Evolutionary conservation across 2,113 vertebrate genomes (phyloP), one percentile per base, ranked within the genome.

Genomic region (Paracanthobrama guichenoti): DNA sequence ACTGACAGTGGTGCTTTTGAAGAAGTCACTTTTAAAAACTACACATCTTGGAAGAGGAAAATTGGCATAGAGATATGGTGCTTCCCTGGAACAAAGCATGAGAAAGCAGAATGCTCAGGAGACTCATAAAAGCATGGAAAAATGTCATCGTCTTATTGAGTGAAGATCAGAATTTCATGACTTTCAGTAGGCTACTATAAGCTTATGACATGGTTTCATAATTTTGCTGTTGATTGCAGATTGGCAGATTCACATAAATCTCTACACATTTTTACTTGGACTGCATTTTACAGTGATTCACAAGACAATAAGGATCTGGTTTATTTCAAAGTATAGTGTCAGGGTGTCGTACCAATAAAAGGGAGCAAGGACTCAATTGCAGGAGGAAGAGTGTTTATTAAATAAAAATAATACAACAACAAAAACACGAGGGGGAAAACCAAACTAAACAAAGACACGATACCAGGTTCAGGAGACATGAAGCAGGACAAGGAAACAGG

Each of bases 101-200:
- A 81, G 79, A 81, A 67, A 81, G 62, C 42, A 81, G 28, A 50
- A 67, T 50, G 18, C n/a, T 81, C 62, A 35, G 62, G 62, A 81
- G 79, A 81, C n/a, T 53, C 44, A 31, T 67, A 53, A 81, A 67
- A 67, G 2, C 10, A 14, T 81, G 44, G 44, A 81, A 67, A 46
- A 26, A 35, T 67, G 67, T 50, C 16, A 81, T 67, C 11, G 3
- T 53, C 3, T 26, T 48, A 44, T 14, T 26, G 4, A 28, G 42
- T 26, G 57, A 44, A 18, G 11, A 5, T 13, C 28, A 13, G 18
- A 24, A 26, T 62, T 79, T 62, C 57, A 48, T 50, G n/a, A 48
- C 13, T 74, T 22, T 44, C 53, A 22, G 53, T 13, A 13, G 46
- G 46, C 46, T 48, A 39, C 39, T 39, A 39, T 39, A 39, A 39